These are phyloP conservation scores for Megalops atlanticus DNA, from an alignment of 2,113 vertebrate species.

Conservation along the genomic window DNA sequence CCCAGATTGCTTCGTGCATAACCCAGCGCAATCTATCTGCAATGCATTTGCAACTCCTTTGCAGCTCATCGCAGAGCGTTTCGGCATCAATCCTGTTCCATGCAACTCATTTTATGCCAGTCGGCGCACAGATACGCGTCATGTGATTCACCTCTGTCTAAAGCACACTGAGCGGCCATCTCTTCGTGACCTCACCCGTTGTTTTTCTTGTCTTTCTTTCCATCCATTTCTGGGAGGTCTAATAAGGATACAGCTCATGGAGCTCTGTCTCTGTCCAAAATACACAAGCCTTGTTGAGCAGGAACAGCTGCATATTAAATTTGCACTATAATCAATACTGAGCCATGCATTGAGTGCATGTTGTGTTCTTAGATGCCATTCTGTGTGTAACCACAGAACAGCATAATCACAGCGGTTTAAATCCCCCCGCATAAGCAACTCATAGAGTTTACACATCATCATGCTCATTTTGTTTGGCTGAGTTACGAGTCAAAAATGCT, in stretches of 20 bases:
- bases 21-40: neutral
- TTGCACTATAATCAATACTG: no score
- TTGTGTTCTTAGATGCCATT: no score
- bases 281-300: no score
- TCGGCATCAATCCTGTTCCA: neutral
- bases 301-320: no score
- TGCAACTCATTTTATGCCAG: neutral
- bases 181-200: neutral
- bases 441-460: no score
- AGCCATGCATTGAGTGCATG: no score
- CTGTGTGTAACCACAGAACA: no score
- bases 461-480: no score
- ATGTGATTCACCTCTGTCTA: neutral
- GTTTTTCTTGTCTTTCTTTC: neutral
- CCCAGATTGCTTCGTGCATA: neutral
- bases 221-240: neutral
- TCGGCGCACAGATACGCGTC: neutral
- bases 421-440: no score
- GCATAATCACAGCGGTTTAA: no score
- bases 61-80: neutral
- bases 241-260: no score
- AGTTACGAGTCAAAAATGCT: neutral
- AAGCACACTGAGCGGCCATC: neutral
- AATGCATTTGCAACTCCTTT: neutral
- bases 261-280: no score